These are phyloP conservation scores for Mesorhabditis sp. DNA, from an alignment of 2,888 invertebrate species.

Conservation along the genomic window DNA sequence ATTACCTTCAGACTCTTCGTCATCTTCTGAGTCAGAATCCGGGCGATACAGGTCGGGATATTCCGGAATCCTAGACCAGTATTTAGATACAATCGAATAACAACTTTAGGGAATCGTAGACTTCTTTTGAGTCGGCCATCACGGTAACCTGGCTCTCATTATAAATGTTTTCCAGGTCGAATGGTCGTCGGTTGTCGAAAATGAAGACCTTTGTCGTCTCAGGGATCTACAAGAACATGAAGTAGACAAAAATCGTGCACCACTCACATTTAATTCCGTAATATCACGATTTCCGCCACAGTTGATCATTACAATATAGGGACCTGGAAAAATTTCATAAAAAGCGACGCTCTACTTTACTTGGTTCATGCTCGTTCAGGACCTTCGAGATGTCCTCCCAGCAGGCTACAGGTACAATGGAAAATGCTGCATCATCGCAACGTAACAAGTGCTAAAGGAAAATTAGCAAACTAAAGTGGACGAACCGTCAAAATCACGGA, in stretches of 20 bases:
- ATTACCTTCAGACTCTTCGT: slow-evolving; percentile 6
- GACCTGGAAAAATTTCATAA: slow-evolving; percentile 13
- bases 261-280: slow-evolving; percentile 26
- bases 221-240: slow-evolving; percentile 7
- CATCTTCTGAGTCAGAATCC: slow-evolving; percentile 22
- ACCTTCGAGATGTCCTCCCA: slow-evolving; percentile 36
- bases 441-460: slow-evolving; percentile 43
- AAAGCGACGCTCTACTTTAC: slow-evolving; percentile 12
- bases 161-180: slow-evolving; percentile 50
- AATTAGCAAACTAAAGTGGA: slow-evolving; percentile 5
- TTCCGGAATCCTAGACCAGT: slow-evolving; percentile 18
- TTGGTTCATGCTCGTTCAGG: slow-evolving; percentile 29
- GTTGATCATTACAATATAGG: slow-evolving; percentile 41
- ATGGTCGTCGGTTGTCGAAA: slow-evolving; percentile 48
- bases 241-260: background rate
- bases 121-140: slow-evolving; percentile 23
- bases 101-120: slow-evolving; percentile 11
- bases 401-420: slow-evolving; percentile 36
- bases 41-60: slow-evolving; percentile 16
- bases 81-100: background rate
- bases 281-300: slow-evolving; percentile 44
- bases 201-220: slow-evolving; percentile 30
- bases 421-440: slow-evolving; percentile 46
- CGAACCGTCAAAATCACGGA: slow-evolving; percentile 44
- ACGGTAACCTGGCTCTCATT: slow-evolving; percentile 28